A percentile compares a stretch with the other conserved stretches of the same genome.
Evolutionary conservation across 1,140 invertebrate species (phyloP).

Genomic region (Aphelenchoides fujianensis): DNA sequence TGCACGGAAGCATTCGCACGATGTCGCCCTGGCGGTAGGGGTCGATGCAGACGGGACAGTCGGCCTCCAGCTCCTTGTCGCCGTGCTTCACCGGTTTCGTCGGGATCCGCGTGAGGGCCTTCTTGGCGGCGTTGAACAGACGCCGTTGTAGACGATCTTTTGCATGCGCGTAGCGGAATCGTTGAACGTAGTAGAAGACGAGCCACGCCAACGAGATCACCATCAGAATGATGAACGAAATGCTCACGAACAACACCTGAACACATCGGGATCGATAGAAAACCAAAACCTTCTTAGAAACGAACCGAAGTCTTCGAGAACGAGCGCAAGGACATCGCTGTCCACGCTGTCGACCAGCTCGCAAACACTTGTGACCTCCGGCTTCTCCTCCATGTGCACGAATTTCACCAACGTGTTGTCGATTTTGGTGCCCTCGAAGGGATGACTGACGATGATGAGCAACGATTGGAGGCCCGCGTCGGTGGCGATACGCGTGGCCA

Average conservation of each 20-base stretch:
- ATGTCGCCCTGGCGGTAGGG: conserved; percentile 79
- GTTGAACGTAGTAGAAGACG: conserved; percentile 87
- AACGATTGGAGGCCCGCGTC: conserved; percentile 37
- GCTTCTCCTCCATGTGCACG: conserved; percentile 45
- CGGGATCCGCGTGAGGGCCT: conserved; percentile 82
- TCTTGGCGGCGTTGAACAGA: conserved; percentile 81
- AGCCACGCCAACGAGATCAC: conserved; percentile 87
- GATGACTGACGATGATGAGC: conserved; percentile 33
- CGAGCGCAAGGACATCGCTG: conserved; percentile 47
- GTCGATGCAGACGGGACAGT: conserved; percentile 87
- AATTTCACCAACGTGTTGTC: conserved; percentile 43
- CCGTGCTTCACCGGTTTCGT: conserved; percentile 77
- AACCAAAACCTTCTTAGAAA: background rate
- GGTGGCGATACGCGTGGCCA: conserved; percentile 33
- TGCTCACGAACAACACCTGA: conserved; percentile 80
- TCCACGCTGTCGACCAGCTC: conserved; percentile 35
- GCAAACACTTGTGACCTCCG: conserved; percentile 32
- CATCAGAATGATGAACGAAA: conserved; percentile 89
- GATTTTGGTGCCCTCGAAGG: conserved; percentile 33
- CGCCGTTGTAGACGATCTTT: conserved; percentile 77
- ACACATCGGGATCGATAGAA: conserved; percentile 2
- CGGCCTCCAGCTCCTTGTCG: conserved; percentile 78
- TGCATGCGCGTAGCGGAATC: conserved; percentile 77
- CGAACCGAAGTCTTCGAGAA: conserved; percentile 60
- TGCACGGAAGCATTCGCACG: conserved; percentile 80